Evolutionary conservation across 2,888 invertebrate species (phyloP).

Genomic region (Lithodes maja): DNA sequence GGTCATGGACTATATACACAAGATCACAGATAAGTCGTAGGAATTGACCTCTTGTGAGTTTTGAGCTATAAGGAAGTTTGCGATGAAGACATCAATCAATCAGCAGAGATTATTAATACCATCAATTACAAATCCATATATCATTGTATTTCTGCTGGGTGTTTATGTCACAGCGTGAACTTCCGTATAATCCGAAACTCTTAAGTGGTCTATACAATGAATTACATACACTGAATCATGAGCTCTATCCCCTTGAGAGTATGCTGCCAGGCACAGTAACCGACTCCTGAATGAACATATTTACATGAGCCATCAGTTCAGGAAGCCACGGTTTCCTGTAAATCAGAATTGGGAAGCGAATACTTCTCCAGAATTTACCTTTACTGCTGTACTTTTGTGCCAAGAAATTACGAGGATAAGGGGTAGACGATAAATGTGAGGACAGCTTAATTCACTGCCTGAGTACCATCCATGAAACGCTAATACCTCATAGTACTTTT

Average conservation of each 20-base stretch:
- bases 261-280: background rate
- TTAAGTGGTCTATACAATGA: background rate
- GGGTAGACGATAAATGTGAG: background rate
- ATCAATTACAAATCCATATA: too few relatives aligned
- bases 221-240: background rate
- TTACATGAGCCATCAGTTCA: background rate
- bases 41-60: background rate
- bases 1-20: constrained; percentile 20
- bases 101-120: too few relatives aligned
- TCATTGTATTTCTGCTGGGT: too few relatives aligned
- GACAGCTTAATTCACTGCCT: constrained; percentile 6
- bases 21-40: constrained; percentile 31
- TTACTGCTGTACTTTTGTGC: too few relatives aligned
- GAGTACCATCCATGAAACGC: background rate
- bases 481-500: constrained; percentile 7
- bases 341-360: too few relatives aligned
- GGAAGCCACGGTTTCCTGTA: background rate
- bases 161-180: too few relatives aligned
- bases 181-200: too few relatives aligned
- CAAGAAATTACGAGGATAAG: background rate
- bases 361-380: too few relatives aligned
- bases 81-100: too few relatives aligned
- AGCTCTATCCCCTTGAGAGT: background rate
- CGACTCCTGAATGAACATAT: background rate
- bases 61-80: background rate